Base-by-base conservation (phyloP, 2,888 invertebrate genomes). In the Brassicogethes aeneus region DNA sequence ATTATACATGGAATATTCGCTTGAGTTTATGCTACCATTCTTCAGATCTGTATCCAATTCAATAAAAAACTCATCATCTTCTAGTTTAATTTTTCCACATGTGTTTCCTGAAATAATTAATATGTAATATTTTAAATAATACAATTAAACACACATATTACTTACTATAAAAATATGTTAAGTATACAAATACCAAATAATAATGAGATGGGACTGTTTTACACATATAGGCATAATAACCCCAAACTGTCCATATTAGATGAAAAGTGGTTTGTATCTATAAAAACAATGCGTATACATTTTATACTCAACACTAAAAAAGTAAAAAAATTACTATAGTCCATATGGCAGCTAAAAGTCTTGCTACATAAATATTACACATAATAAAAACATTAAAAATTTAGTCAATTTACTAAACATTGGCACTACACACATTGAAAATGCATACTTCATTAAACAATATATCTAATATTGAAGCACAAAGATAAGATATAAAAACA, bases 141-240 rank as follows among this genome's bases (percentile, higher is more conserved):
- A 7, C 5, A 7, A 23, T 23, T 7, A 23, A 23, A 7, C 23
- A 5, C 10, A 23, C 10, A 23, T 7, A 23, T 7, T 10, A 57
- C 59, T 60, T 56, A 63, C 62, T 56, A 40, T 61, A 62, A 37
- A 62, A 59, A 52, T 64, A 61, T 3, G 62, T 62, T 16, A 62
- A 46, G 42, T 62, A 60, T 5, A 56, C 48, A 34, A 59, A 52
- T 36, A 56, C 48, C 23, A 53, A 39, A 13, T 48, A 38, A 39
- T 50, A 51, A 37, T 54, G 45, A 10, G 34, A 45, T 3, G 58
- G 51, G 38, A 52, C 43, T n/a, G 54, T 45, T 17, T 44, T 38
- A 45, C 62, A 62, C 31, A 52, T 39, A 16, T 55, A 50, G 13
- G 55, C 40, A 41, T 45, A 53, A 36, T 54, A 56, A 23, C 54